phyloP scores from a whole-genome alignment of 1,140 invertebrate genomes.

The Calephelis virginiensis region DNA sequence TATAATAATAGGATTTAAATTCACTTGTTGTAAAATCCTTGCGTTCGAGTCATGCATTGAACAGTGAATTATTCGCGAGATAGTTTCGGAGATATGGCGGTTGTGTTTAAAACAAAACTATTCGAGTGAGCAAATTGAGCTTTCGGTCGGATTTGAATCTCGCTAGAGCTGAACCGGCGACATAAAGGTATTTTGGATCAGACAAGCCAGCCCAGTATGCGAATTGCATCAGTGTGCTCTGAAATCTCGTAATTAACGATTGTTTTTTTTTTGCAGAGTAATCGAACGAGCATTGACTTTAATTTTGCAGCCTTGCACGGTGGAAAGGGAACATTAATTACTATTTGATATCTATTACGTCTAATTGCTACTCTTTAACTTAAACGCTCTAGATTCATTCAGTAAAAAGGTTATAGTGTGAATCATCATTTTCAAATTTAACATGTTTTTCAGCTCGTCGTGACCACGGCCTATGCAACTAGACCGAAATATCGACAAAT shows the following conservation, averaged over 20 bases:
- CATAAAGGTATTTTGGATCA: constrained; percentile 34
- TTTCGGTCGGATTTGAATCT: constrained; percentile 54
- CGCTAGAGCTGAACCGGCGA: constrained; percentile 32
- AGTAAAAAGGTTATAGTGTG: too few relatives aligned
- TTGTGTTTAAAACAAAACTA: constrained; percentile 67
- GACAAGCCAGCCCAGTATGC: constrained; percentile 29
- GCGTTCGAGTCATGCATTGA: constrained; percentile 40
- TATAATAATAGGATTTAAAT: constrained; percentile 25
- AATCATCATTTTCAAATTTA: too few relatives aligned
- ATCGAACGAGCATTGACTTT: constrained; percentile 16
- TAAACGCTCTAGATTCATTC: too few relatives aligned
- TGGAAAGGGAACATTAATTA: background rate
- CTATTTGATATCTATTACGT: too few relatives aligned
- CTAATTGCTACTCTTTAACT: too few relatives aligned
- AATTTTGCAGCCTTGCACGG: background rate
- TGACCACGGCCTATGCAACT: too few relatives aligned
- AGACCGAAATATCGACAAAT: too few relatives aligned
- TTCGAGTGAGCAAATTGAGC: constrained; percentile 70
- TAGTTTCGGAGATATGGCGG: constrained; percentile 64
- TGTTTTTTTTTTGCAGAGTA: constrained; percentile 15
- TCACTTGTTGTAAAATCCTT: constrained; percentile 18
- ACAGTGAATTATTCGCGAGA: constrained; percentile 69
- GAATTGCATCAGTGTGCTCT: constrained; percentile 21
- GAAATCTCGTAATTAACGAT: constrained; percentile 23
- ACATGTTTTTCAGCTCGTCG: too few relatives aligned